Conservation (phyloP, 2,888 invertebrate species). For the Drosophila lacicola region DNA sequence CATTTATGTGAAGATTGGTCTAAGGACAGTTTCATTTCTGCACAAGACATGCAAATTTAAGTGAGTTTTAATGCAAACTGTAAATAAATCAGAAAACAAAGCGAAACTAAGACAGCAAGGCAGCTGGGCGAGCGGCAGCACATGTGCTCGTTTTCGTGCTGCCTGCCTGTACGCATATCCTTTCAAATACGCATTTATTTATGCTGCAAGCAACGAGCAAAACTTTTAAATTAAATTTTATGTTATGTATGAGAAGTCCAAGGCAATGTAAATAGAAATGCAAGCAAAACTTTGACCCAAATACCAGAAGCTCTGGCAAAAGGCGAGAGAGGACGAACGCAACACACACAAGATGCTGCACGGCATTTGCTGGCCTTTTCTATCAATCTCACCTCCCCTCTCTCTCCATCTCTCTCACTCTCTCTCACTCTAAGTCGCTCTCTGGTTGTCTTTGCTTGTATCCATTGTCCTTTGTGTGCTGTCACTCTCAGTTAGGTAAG, state of each 20-base stretch:
- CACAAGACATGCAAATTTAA: slow-evolving; percentile 46
- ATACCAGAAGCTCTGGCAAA: slow-evolving; percentile 47
- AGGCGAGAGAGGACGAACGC: slow-evolving; percentile 1
- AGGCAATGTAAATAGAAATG: slow-evolving; percentile 59
- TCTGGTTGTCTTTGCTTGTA: slow-evolving; percentile 24
- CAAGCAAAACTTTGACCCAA: slow-evolving; percentile 72
- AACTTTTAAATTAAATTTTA: slow-evolving; percentile 76
- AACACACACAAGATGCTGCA: slow-evolving; percentile 37
- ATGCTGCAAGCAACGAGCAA: slow-evolving; percentile 53
- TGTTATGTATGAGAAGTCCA: slow-evolving; percentile 52
- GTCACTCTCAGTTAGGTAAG: slow-evolving; percentile 53
- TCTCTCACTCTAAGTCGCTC: background rate
- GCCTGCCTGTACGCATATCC: slow-evolving; percentile 38
- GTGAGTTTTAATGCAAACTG: slow-evolving; percentile 71
- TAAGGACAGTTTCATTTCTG: slow-evolving; percentile 15
- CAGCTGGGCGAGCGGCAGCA: slow-evolving; percentile 27
- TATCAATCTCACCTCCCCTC: background rate
- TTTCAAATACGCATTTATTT: slow-evolving; percentile 69
- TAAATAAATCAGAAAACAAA: slow-evolving; percentile 57
- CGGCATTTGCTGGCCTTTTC: slow-evolving; percentile 12
- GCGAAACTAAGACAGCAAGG: slow-evolving; percentile 17
- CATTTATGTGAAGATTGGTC: slow-evolving; percentile 25
- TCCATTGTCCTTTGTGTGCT: slow-evolving; percentile 34
- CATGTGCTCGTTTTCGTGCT: slow-evolving; percentile 43
- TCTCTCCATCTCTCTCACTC: background rate